Evolutionary conservation across 1,140 invertebrate species (phyloP).

Genomic region (Drosophila triauraria): DNA sequence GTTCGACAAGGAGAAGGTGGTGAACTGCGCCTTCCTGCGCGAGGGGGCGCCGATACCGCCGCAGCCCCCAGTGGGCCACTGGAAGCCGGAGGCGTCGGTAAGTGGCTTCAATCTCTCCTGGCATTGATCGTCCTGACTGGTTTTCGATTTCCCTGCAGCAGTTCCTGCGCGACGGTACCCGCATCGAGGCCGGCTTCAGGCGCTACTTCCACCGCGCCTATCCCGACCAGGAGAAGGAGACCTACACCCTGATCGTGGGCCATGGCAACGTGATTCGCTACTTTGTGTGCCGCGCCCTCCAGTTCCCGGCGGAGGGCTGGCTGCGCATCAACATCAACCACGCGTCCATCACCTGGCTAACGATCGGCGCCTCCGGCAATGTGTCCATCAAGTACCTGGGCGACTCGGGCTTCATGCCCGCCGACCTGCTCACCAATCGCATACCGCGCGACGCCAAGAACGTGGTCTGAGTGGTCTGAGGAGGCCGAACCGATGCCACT

Average conservation of each 20-base stretch:
- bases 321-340: constrained; percentile 95
- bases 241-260: constrained; percentile 97
- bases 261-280: constrained; percentile 99
- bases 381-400: constrained; percentile 93
- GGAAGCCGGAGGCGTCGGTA: constrained; percentile 93
- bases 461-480: constrained; percentile 51
- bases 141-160: constrained; percentile 87
- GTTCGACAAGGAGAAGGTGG: constrained; percentile 86
- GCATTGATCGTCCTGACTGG: not conserved
- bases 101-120: constrained; percentile 52
- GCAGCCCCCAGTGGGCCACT: constrained; percentile 94
- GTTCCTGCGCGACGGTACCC: constrained; percentile 97
- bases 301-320: constrained; percentile 99
- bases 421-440: constrained; percentile 66
- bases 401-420: constrained; percentile 95
- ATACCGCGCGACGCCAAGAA: constrained; percentile 77
- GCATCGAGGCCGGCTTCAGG: constrained; percentile 98
- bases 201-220: constrained; percentile 96
- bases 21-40: constrained; percentile 91
- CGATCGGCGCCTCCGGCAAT: constrained; percentile 93
- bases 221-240: constrained; percentile 92
- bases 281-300: constrained; percentile 98
- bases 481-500: not conserved
- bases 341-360: constrained; percentile 96
- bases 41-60: constrained; percentile 98